Conservation (phyloP, 1,140 invertebrate genomes). For the Megalopta genalis region DNA sequence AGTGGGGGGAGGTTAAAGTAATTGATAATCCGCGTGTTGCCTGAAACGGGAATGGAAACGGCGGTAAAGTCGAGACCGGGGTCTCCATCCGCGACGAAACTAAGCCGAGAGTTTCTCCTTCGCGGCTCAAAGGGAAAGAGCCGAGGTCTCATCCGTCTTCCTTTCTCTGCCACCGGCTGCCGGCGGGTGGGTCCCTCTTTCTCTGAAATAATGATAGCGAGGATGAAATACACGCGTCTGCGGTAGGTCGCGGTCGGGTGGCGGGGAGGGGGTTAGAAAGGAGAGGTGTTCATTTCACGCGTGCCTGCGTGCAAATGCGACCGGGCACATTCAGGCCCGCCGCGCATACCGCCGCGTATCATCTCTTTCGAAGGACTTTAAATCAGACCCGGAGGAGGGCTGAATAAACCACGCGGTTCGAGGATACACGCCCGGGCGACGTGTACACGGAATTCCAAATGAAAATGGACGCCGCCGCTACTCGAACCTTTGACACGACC, state of each 20-base stretch:
- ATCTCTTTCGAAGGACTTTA: constrained; percentile 57
- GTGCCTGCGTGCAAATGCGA: constrained; percentile 46
- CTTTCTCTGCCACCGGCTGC: too few relatives aligned
- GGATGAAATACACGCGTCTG: constrained; percentile 25
- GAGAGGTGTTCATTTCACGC: constrained; percentile 56
- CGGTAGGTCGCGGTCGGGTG: constrained; percentile 1
- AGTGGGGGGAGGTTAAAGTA: background rate
- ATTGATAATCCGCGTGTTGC: background rate
- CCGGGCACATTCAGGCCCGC: background rate
- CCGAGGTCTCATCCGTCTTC: background rate
- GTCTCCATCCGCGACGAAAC: background rate
- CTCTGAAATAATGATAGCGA: constrained; percentile 22
- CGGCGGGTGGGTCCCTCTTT: background rate
- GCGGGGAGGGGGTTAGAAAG: background rate
- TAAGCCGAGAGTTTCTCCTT: constrained; percentile 4
- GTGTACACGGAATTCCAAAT: constrained; percentile 47
- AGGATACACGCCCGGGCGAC: background rate
- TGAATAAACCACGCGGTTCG: constrained; percentile 38
- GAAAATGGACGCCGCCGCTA: constrained; percentile 11
- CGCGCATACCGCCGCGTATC: constrained; percentile 20
- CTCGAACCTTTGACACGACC: constrained; percentile 29
- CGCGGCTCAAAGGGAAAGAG: constrained; percentile 22
- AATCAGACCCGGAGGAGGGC: constrained; percentile 28
- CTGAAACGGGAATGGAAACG: background rate
- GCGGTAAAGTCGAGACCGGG: background rate